Conservation (phyloP, 2,113 vertebrate genomes). For the Protobothrops mucrosquamatus region DNA sequence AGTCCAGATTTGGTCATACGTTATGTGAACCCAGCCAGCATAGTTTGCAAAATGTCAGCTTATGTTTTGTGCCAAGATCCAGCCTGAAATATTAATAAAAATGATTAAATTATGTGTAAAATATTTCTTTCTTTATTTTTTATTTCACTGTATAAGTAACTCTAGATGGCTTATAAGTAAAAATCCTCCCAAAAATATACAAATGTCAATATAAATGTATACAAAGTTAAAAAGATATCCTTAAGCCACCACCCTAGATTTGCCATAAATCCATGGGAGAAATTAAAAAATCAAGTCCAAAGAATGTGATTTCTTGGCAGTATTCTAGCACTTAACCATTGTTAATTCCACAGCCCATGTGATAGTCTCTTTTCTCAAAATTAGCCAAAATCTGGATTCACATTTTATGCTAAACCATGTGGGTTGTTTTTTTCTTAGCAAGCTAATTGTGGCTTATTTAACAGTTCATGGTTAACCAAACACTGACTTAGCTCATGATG, state of each 20-base stretch:
- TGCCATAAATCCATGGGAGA: background rate
- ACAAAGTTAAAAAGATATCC: background rate
- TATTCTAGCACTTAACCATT: background rate
- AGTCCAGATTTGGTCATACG: background rate
- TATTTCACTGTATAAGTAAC: background rate
- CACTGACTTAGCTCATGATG: background rate
- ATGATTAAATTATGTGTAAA: background rate
- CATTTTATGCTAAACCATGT: background rate
- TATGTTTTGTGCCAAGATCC: background rate
- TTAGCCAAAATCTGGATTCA: background rate
- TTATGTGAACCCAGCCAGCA: background rate
- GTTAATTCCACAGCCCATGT: background rate
- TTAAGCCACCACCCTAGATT: background rate
- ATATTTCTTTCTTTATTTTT: background rate
- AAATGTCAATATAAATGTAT: background rate
- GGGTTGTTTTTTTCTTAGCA: background rate
- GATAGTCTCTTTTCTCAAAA: background rate
- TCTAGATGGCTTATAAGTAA: background rate
- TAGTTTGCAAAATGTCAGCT: background rate
- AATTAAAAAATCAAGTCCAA: background rate
- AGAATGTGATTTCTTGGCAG: background rate
- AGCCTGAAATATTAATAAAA: background rate
- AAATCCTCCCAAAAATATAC: background rate
- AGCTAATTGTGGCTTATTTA: background rate
- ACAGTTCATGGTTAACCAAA: background rate